These are phyloP conservation scores for Nymphalis io DNA, from an alignment of 1,140 invertebrate species.

Conservation along the genomic window DNA sequence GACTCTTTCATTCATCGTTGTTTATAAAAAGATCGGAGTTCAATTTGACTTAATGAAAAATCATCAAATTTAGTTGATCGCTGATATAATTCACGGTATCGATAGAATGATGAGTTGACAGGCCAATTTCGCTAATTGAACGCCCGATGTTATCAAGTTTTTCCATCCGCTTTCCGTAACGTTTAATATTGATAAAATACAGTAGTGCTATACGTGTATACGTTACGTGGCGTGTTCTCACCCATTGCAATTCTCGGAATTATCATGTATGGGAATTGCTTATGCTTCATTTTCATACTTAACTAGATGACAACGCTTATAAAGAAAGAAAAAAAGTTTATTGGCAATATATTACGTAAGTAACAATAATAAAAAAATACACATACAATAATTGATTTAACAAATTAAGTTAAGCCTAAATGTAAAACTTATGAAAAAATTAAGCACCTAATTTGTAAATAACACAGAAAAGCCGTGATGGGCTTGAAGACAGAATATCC, in stretches of 20 bases:
- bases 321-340: no score
- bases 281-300: no score
- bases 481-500: no score
- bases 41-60: slow-evolving; percentile 7
- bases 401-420: no score
- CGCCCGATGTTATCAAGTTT: slow-evolving; percentile 26
- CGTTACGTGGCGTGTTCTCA: no score
- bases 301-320: no score
- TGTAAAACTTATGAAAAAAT: no score
- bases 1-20: not conserved
- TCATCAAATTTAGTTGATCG: not conserved
- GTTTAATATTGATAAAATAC: slow-evolving; percentile 31
- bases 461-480: no score
- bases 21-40: not conserved
- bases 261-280: not conserved
- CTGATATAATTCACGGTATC: slow-evolving; percentile 7
- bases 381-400: no score
- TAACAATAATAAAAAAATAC: no score
- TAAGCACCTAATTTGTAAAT: no score
- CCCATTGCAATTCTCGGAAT: not conserved
- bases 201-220: not conserved
- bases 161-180: slow-evolving; percentile 20
- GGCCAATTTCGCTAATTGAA: slow-evolving; percentile 39
- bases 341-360: no score
- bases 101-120: slow-evolving; percentile 28